These are phyloP conservation scores for Limnephilus auricula DNA, from an alignment of 2,888 invertebrate genomes.

Conservation along the genomic window DNA sequence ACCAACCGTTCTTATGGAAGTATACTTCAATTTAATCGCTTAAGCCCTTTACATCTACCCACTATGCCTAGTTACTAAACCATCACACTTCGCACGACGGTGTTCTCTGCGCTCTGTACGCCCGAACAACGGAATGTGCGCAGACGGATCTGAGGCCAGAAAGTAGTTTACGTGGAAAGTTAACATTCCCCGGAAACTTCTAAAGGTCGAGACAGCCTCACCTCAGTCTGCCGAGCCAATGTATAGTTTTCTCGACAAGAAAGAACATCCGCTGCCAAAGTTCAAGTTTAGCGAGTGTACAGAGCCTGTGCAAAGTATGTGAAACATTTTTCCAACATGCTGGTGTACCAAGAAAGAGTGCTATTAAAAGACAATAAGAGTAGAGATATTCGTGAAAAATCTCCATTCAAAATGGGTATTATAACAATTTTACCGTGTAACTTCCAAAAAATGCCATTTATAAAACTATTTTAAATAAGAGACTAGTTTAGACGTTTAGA, in stretches of 20 bases:
- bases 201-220: neutral
- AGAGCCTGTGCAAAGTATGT: neutral
- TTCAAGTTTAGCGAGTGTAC: neutral
- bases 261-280: neutral
- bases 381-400: neutral
- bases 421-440: neutral
- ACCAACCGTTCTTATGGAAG: constrained; percentile 52
- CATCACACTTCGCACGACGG: neutral
- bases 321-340: neutral
- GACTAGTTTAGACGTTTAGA: neutral
- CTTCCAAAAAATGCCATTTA: neutral
- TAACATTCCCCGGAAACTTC: neutral
- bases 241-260: too few relatives aligned
- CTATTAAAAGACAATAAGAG: neutral
- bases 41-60: constrained; percentile 21
- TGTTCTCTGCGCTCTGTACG: neutral
- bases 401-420: neutral
- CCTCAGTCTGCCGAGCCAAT: neutral
- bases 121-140: neutral
- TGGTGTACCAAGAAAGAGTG: neutral
- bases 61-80: constrained; percentile 11
- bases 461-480: neutral
- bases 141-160: neutral
- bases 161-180: neutral
- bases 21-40: constrained; percentile 26